A percentile compares a stretch with the other conserved stretches of the same genome.
These are phyloP conservation scores for Littorina saxatilis DNA, from an alignment of 1,140 invertebrate genomes.

Conservation along the genomic window DNA sequence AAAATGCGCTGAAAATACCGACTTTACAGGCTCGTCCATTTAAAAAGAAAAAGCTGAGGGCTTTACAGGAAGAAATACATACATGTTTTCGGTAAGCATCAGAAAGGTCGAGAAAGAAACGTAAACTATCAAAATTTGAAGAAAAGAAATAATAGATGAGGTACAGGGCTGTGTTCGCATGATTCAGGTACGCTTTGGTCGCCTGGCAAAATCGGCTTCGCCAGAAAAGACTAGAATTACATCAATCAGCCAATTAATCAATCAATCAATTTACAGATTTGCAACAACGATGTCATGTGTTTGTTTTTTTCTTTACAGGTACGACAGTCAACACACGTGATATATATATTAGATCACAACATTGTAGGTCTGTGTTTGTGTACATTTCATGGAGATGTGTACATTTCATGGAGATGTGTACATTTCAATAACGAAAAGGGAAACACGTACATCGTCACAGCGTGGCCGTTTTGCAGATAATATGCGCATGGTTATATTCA, in stretches of 20 bases:
- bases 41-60: too few species aligned
- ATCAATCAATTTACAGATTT: neutral
- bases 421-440: too few species aligned
- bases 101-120: neutral
- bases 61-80: too few species aligned
- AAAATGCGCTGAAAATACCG: too few species aligned
- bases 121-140: neutral
- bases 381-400: too few species aligned
- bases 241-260: conserved; percentile 1
- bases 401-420: too few species aligned
- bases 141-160: neutral
- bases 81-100: too few species aligned
- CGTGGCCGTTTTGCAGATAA: neutral
- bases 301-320: too few species aligned
- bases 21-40: too few species aligned
- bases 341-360: neutral
- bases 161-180: neutral
- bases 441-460: neutral
- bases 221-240: conserved; percentile 8
- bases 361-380: neutral
- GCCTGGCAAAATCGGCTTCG: neutral
- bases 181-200: neutral
- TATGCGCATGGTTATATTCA: neutral
- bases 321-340: neutral
- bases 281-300: neutral